phyloP scores from a whole-genome alignment of 1,140 invertebrate species.

The Trachymyrmex cornetzi region DNA sequence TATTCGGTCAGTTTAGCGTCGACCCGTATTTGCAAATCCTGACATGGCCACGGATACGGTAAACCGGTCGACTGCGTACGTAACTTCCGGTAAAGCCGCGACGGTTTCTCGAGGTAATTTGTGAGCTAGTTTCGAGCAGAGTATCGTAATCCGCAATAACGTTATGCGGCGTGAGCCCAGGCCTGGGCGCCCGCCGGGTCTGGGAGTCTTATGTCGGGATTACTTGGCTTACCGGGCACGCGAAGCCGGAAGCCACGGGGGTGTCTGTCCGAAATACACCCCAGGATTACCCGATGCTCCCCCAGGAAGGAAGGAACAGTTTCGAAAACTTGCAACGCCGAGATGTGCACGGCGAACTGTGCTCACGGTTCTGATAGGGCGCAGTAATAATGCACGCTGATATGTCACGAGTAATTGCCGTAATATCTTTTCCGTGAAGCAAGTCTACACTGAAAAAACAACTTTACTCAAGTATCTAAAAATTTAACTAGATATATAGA shows the following conservation, averaged over 20 bases:
- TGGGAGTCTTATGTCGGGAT: conserved; percentile 82
- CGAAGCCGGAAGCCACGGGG: conserved; percentile 79
- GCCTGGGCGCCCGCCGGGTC: conserved; percentile 66
- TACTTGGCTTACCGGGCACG: conserved; percentile 81
- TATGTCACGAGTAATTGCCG: background rate
- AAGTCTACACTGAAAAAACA: background rate
- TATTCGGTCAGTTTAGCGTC: conserved; percentile 65
- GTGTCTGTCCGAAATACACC: conserved; percentile 76
- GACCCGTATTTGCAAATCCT: conserved; percentile 67
- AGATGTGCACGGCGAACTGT: conserved; percentile 32
- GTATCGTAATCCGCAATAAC: conserved; percentile 83
- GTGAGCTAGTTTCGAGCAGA: conserved; percentile 81
- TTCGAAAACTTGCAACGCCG: conserved; percentile 70
- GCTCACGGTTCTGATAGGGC: conserved; percentile 29
- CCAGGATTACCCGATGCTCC: conserved; percentile 70
- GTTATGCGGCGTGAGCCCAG: conserved; percentile 77
- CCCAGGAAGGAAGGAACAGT: conserved; percentile 69
- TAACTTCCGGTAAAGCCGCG: conserved; percentile 82
- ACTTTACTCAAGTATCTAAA: too few relatives aligned
- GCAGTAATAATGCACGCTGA: conserved; percentile 32
- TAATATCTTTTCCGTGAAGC: background rate
- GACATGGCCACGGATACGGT: conserved; percentile 57
- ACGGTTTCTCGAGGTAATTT: conserved; percentile 84
- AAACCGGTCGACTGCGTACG: conserved; percentile 66
- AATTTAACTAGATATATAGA: too few relatives aligned